Evolutionary conservation across 2,797 vertebrate genomes (phyloP).

Genomic region (Anguilla megastoma): DNA sequence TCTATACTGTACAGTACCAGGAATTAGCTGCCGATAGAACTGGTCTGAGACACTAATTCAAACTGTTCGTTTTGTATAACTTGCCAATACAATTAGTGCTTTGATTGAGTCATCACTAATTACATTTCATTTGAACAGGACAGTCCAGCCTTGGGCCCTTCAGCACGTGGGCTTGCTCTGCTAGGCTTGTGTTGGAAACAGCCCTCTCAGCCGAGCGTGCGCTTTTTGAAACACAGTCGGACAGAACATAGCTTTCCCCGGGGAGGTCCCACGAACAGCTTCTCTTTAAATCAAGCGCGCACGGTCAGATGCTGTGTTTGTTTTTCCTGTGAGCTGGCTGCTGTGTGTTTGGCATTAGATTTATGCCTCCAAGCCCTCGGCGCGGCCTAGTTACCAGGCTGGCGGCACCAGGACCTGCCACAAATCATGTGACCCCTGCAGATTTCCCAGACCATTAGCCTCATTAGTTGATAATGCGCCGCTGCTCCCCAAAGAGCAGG

Average conservation of each 20-base stretch:
- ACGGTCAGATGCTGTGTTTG: conserved; percentile 42
- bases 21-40: not conserved
- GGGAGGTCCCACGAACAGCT: conserved; percentile 3
- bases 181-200: not conserved
- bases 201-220: not conserved
- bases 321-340: conserved; percentile 40
- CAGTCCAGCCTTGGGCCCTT: not conserved
- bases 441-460: conserved; percentile 20
- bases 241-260: not conserved
- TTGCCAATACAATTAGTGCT: not conserved
- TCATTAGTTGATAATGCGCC: conserved; percentile 10
- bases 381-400: conserved; percentile 13
- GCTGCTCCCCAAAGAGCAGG: conserved; percentile 1
- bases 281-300: conserved; percentile 24
- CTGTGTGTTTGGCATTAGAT: conserved; percentile 25
- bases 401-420: not conserved
- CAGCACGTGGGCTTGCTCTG: not conserved
- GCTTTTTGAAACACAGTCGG: conserved; percentile 14
- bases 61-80: not conserved
- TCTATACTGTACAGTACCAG: not conserved
- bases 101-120: not conserved
- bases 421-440: conserved; percentile 24
- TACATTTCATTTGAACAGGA: not conserved
- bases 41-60: not conserved
- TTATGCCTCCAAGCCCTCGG: conserved; percentile 12